Conservation (phyloP, 1,140 invertebrate species). For the Monochamus saltuarius region DNA sequence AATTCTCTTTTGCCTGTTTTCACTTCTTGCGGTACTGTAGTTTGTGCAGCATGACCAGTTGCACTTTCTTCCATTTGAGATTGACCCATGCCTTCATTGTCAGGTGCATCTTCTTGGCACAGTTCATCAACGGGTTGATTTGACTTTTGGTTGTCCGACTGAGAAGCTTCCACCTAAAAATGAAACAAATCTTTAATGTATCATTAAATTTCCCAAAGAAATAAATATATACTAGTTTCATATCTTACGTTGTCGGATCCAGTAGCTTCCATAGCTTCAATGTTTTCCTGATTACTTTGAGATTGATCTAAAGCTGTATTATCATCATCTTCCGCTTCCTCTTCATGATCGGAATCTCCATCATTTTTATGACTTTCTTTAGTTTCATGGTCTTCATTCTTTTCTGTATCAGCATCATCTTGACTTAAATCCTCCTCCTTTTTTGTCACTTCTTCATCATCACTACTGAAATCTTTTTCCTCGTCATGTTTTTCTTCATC, state of each 20-base stretch:
- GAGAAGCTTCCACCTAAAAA: slow-evolving; percentile 48
- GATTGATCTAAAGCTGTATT: slow-evolving; percentile 50
- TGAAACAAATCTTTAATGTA: background rate
- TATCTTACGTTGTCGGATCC: background rate
- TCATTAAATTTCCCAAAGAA: background rate
- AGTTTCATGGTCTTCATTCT: slow-evolving; percentile 47
- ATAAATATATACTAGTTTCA: too few relatives aligned
- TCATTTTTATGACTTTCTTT: slow-evolving; percentile 53
- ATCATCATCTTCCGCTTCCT: slow-evolving; percentile 26
- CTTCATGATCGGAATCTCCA: slow-evolving; percentile 34
- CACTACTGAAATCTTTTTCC: slow-evolving; percentile 44
- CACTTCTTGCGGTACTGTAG: slow-evolving; percentile 43
- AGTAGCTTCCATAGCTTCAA: slow-evolving; percentile 46
- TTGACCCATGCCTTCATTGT: slow-evolving; percentile 56
- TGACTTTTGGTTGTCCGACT: slow-evolving; percentile 46
- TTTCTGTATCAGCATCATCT: slow-evolving; percentile 20
- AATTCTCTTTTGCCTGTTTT: slow-evolving; percentile 41
- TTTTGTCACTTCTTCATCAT: slow-evolving; percentile 50
- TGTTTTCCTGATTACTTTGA: slow-evolving; percentile 52
- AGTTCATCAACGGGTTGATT: slow-evolving; percentile 47
- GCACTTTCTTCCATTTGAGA: slow-evolving; percentile 55
- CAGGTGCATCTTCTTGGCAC: slow-evolving; percentile 51
- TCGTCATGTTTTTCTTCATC: slow-evolving; percentile 47
- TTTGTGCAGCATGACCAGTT: slow-evolving; percentile 54
- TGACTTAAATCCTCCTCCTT: slow-evolving; percentile 37